These are phyloP conservation scores for Dynastes grantii DNA, from an alignment of 2,888 invertebrate species.

Conservation along the genomic window DNA sequence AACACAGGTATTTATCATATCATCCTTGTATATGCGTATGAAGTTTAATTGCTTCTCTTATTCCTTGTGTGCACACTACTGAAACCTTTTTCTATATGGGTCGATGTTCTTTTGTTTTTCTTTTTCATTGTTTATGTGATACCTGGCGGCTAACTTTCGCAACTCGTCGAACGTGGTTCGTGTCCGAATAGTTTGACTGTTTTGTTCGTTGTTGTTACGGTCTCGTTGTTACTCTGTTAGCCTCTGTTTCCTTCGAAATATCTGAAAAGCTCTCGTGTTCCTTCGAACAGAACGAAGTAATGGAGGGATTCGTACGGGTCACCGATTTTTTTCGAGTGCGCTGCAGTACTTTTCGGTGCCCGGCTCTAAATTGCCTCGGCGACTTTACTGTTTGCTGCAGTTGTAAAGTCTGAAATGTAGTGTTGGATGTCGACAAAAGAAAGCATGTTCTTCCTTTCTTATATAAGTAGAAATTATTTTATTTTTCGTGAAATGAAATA, in stretches of 20 bases:
- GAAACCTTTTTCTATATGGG: not conserved
- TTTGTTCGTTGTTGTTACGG: constrained; percentile 6
- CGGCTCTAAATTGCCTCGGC: not conserved
- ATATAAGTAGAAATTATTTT: not conserved
- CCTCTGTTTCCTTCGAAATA: not conserved
- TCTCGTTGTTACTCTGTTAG: not conserved
- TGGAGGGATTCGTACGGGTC: constrained; percentile 1
- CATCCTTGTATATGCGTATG: too few species aligned
- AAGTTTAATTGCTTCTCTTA: too few species aligned
- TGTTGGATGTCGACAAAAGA: not conserved
- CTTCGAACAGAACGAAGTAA: not conserved
- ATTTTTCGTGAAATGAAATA: not conserved
- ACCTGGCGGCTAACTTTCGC: constrained; percentile 5
- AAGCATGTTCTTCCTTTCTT: not conserved
- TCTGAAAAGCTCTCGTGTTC: constrained; percentile 1
- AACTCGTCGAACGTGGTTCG: constrained; percentile 5
- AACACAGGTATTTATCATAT: too few species aligned
- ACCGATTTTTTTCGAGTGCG: constrained; percentile 1
- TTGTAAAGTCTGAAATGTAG: not conserved
- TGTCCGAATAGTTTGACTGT: constrained; percentile 8
- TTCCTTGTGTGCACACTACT: not conserved
- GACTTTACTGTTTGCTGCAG: not conserved
- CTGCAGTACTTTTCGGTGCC: constrained; percentile 17
- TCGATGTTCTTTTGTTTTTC: not conserved
- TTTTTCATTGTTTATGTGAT: constrained; percentile 6